Base-by-base conservation (phyloP, 1,140 invertebrate genomes). In the Elymnias hypermnestra region DNA sequence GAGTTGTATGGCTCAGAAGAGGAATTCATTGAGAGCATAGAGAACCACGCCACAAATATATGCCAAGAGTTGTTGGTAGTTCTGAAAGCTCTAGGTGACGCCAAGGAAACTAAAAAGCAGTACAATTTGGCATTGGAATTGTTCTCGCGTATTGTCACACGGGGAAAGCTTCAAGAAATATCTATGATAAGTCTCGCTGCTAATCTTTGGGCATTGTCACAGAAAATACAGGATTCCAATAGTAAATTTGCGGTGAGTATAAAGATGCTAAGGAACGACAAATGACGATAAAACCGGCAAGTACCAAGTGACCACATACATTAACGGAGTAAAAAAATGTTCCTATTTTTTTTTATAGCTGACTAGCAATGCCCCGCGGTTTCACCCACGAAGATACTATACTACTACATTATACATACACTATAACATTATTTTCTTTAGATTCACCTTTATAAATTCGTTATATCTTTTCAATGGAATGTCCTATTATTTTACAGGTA, bases 1-100 rank as follows among this genome's bases (percentile, higher is more conserved):
- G 89, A 91, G 35, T 81, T 98, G n/a, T 98, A 98, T 78, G 96
- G 96, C 1, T 91, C 91, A 25, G 95, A 98, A 87, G 89, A 91
- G 15, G 94, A 96, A 79, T 98, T 96, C 79, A 84, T 97, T 6
- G 77, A 75, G 2, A 94, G 96, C 87, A 87, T 97, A 0, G 92
- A 96, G 58, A 91, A 90, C 62, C 91, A 97, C 57, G 92, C 92
- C 41, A 89, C 90, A 0, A 91, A 93, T 45, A 82, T 98, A 31
- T 78, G 97, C 5, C 91, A 94, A 55, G 92, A 95, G 78, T 88
- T 97, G 36, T 77, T 98, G 2, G 77, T 85, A 14, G 90, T 94
- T 56, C 86, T 98, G 3, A 93, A 93, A 60, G 64, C 87, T 28
- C 68, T 94, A 0, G 90, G 90, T 4, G 70, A 85, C 7, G 86